Conservation (phyloP, 2,797 vertebrate genomes). For the Manis pentadactyla region DNA sequence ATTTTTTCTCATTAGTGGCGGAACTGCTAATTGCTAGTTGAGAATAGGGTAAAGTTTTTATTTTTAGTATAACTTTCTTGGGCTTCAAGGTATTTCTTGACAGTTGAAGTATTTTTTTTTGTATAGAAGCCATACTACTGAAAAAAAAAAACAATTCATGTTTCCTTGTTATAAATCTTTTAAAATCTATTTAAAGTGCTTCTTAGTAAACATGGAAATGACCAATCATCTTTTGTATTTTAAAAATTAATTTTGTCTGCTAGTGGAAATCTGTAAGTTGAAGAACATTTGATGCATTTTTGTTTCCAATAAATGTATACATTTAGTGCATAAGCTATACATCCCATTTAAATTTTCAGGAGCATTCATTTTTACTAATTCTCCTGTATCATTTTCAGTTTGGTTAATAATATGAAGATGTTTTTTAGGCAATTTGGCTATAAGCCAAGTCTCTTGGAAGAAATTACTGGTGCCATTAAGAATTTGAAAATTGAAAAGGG, state of each 20-base stretch:
- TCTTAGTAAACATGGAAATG: slow-evolving; percentile 30
- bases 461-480: slow-evolving; percentile 57
- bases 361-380: slow-evolving; percentile 42
- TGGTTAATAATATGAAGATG: background rate
- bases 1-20: slow-evolving; percentile 25
- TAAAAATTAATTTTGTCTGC: slow-evolving; percentile 23
- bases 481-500: slow-evolving; percentile 29
- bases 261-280: background rate
- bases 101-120: background rate
- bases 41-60: background rate
- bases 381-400: slow-evolving; percentile 17
- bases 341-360: background rate
- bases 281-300: slow-evolving; percentile 18
- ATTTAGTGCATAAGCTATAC: background rate
- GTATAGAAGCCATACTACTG: background rate
- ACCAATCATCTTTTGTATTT: background rate
- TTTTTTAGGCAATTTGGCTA: slow-evolving; percentile 42
- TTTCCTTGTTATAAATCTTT: background rate
- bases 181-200: background rate
- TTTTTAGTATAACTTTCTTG: background rate
- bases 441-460: slow-evolving; percentile 24
- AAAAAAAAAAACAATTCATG: background rate
- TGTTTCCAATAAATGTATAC: background rate
- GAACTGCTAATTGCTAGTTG: slow-evolving; percentile 33
- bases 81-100: background rate